Conservation (phyloP, 2,113 vertebrate species). For the Sus scrofa region DNA sequence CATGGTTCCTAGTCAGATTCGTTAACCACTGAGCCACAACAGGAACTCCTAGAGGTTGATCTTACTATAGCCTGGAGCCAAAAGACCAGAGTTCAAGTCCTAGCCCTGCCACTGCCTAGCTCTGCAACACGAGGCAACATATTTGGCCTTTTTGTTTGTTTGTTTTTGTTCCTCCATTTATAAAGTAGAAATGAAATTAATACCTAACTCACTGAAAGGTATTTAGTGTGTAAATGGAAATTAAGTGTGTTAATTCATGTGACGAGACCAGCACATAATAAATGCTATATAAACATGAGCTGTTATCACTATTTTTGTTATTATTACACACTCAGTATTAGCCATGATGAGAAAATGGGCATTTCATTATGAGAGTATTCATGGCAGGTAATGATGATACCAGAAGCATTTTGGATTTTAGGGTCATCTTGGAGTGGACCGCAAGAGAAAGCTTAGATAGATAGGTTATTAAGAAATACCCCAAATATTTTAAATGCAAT, state of each 20-base stretch:
- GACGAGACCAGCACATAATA: not conserved
- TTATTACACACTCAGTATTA: not conserved
- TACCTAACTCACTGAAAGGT: not conserved
- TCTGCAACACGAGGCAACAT: not conserved
- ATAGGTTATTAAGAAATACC: not conserved
- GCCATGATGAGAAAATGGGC: not conserved
- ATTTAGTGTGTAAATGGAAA: not conserved
- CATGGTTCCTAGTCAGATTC: too few relatives aligned
- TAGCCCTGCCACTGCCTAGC: not conserved
- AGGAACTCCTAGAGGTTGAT: not conserved
- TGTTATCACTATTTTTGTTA: not conserved
- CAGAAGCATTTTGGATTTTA: not conserved
- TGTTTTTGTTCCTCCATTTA: not conserved
- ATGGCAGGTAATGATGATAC: not conserved
- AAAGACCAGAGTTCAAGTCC: not conserved
- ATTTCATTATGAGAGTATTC: not conserved
- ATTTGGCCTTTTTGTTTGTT: not conserved
- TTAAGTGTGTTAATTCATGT: not conserved
- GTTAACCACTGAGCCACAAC: too few relatives aligned
- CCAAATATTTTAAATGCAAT: not conserved
- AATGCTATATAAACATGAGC: not conserved
- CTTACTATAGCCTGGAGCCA: not conserved
- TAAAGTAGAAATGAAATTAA: not conserved
- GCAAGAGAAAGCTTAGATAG: not conserved
- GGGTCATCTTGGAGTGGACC: not conserved